Percentiles rank a stretch among this genome's conserved stretches.
phyloP scores from a whole-genome alignment of 2,888 invertebrate genomes.

The Pterostichus niger region DNA sequence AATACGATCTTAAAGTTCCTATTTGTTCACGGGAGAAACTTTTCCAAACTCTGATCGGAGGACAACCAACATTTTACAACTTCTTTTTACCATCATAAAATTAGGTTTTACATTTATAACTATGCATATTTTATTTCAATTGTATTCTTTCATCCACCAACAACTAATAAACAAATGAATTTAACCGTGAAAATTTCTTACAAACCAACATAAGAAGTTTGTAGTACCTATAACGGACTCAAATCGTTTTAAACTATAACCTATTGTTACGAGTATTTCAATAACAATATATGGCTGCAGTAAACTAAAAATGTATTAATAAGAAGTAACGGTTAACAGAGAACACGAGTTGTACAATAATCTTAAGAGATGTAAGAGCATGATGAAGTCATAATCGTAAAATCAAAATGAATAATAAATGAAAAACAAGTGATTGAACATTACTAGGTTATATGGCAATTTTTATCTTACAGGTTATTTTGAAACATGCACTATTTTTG shows the following conservation, averaged over 20 bases:
- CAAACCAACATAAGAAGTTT: not conserved
- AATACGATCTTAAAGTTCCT: conserved; percentile 68
- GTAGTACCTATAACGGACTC: conserved; percentile 15
- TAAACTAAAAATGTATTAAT: conserved; percentile 49
- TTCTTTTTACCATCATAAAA: conserved; percentile 13
- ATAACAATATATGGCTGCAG: conserved; percentile 46
- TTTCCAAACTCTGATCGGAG: conserved; percentile 22
- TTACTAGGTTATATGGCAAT: conserved; percentile 9
- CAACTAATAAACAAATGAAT: not conserved
- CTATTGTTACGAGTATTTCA: conserved; percentile 45
- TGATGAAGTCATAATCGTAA: conserved; percentile 19
- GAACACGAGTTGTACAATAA: conserved; percentile 5
- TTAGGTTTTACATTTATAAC: not conserved
- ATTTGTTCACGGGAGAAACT: conserved; percentile 57
- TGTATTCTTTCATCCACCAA: not conserved
- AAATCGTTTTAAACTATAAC: conserved; percentile 26
- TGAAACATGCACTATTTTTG: conserved; percentile 28
- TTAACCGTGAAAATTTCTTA: not conserved
- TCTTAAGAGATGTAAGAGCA: not conserved
- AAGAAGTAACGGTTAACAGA: conserved; percentile 33
- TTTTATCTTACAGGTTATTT: conserved; percentile 45
- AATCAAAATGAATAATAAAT: conserved; percentile 28
- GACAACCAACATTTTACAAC: not conserved
- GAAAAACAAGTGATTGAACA: conserved; percentile 10
- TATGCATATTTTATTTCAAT: conserved; percentile 16